Conservation (phyloP, 64 coral and sea anemone species). For the Trachythela sp. region DNA sequence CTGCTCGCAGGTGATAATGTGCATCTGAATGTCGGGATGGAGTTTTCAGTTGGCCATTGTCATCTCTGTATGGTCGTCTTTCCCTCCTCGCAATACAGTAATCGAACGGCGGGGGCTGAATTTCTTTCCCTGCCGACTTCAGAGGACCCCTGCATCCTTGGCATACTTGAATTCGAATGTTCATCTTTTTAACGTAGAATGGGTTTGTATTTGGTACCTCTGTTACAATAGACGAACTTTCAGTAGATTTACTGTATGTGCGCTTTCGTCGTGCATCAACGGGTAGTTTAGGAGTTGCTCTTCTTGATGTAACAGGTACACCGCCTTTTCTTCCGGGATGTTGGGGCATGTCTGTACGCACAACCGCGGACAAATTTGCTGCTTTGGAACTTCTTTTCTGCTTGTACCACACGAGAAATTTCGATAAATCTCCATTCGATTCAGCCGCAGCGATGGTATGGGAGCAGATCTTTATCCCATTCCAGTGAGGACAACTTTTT, state of each 20-base stretch:
- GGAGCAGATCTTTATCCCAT: slow-evolving; percentile 18
- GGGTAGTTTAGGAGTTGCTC: slow-evolving; percentile 11
- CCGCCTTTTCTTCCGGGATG: slow-evolving; percentile 38
- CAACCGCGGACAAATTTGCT: slow-evolving; percentile 25
- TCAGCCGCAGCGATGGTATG: slow-evolving; percentile 27
- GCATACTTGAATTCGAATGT: neutral
- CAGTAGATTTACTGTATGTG: neutral
- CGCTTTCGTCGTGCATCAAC: slow-evolving; percentile 28
- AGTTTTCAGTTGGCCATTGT: neutral
- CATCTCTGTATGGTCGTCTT: neutral
- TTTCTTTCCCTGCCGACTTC: neutral
- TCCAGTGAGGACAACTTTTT: neutral
- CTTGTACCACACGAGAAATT: slow-evolving; percentile 13
- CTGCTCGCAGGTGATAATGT: slow-evolving; percentile 16
- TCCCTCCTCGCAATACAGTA: neutral
- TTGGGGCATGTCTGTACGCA: slow-evolving; percentile 41
- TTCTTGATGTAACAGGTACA: slow-evolving; percentile 30
- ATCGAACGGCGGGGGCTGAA: neutral
- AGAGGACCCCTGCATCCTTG: neutral
- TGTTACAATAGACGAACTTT: too few relatives aligned
- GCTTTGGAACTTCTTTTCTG: neutral
- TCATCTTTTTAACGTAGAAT: neutral
- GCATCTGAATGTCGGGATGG: neutral
- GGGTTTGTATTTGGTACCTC: neutral
- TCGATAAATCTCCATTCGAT: neutral